Conservation (phyloP, 1,140 invertebrate species). For the Trichogramma pretiosum region DNA sequence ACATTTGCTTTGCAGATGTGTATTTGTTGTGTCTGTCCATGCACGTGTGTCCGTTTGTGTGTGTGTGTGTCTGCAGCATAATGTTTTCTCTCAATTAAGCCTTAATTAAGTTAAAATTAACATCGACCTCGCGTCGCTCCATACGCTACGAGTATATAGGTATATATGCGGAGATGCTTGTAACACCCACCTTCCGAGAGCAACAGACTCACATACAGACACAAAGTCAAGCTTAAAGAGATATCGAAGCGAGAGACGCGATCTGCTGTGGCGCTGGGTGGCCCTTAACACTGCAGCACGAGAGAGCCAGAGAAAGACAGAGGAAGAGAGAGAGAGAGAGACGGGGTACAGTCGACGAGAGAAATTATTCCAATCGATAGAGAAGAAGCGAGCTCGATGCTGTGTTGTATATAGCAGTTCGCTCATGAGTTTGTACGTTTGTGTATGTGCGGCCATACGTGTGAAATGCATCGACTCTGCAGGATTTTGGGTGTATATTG, state of each 20-base stretch:
- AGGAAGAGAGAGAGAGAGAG: neutral
- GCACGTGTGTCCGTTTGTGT: neutral
- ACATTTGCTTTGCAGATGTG: constrained; percentile 47
- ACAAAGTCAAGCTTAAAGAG: neutral
- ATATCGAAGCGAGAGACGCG: neutral
- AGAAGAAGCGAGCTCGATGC: no score
- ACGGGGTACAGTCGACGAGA: neutral
- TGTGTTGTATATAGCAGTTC: no score
- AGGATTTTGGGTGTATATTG: no score
- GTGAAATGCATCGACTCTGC: no score
- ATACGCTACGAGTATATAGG: constrained; percentile 11
- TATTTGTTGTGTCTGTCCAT: no score
- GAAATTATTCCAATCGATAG: no score
- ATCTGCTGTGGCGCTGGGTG: neutral
- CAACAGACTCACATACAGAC: no score
- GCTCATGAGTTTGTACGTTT: no score
- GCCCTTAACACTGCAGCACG: no score
- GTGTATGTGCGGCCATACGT: no score
- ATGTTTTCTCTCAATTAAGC: constrained; percentile 50
- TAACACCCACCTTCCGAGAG: constrained; percentile 2
- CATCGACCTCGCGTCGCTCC: constrained; percentile 29
- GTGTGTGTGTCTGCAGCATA: constrained; percentile 39
- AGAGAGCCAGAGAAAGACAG: neutral
- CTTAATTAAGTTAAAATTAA: constrained; percentile 51
- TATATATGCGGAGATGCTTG: neutral